Percentiles rank a stretch among this genome's conserved stretches.
phyloP scores from a whole-genome alignment of 2,888 invertebrate species.

The Sesia apiformis region DNA sequence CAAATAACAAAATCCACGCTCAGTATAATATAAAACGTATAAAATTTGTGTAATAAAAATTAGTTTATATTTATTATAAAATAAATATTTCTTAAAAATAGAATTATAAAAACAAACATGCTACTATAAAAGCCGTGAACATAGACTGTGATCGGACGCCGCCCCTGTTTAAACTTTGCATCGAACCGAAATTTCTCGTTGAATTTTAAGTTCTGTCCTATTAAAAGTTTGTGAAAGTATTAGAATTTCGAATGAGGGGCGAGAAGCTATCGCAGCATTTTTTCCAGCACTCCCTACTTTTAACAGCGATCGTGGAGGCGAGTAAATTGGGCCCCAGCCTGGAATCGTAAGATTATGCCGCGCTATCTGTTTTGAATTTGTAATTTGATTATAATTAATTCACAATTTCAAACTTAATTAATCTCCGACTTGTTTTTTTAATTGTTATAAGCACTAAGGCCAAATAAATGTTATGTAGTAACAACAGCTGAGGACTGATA shows the following conservation, averaged over 20 bases:
- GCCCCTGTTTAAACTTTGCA: slow-evolving; percentile 42
- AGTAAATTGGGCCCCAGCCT: slow-evolving; percentile 22
- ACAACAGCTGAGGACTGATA: too few species aligned
- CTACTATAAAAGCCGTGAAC: neutral
- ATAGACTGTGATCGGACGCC: slow-evolving; percentile 27
- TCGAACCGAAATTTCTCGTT: slow-evolving; percentile 51
- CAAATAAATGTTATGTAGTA: too few species aligned
- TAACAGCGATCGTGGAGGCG: slow-evolving; percentile 25
- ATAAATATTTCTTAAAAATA: too few species aligned
- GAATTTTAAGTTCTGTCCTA: slow-evolving; percentile 71
- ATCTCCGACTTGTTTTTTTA: slow-evolving; percentile 25
- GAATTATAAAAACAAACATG: too few species aligned
- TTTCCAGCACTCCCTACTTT: slow-evolving; percentile 43
- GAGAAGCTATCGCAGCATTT: slow-evolving; percentile 65
- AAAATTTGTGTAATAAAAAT: too few species aligned
- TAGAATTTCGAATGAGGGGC: slow-evolving; percentile 70
- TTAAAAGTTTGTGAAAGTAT: slow-evolving; percentile 72
- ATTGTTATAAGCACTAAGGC: too few species aligned
- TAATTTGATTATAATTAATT: slow-evolving; percentile 47
- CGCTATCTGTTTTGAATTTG: slow-evolving; percentile 47
- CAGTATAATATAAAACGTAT: too few species aligned
- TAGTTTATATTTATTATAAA: too few species aligned
- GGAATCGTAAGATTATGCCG: slow-evolving; percentile 44
- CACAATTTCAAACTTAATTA: slow-evolving; percentile 28
- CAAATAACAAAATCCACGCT: too few species aligned